phyloP scores from a whole-genome alignment of 2,113 vertebrate genomes.

The Festucalex cinctus region DNA sequence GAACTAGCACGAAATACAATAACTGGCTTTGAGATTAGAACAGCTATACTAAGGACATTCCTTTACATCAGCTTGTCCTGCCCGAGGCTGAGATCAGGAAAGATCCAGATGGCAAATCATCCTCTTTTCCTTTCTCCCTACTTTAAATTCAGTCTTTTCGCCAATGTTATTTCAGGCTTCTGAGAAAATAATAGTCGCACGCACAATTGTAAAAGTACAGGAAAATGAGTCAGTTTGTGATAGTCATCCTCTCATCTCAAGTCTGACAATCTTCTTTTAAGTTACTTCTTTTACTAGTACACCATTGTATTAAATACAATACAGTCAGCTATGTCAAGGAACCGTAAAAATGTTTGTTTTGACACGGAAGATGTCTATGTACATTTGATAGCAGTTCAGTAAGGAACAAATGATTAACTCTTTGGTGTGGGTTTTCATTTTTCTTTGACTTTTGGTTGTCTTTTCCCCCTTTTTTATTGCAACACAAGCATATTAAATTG shows the following conservation, averaged over 20 bases:
- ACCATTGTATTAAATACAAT: not conserved
- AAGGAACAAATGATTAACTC: not conserved
- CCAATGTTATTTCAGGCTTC: conserved; percentile 11
- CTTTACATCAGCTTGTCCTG: conserved; percentile 27
- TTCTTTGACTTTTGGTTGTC: not conserved
- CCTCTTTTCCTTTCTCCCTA: conserved; percentile 9
- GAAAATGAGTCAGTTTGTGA: not conserved
- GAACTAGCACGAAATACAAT: conserved; percentile 19
- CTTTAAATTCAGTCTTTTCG: conserved; percentile 5
- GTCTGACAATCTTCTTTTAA: not conserved
- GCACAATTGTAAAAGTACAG: not conserved
- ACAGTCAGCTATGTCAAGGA: not conserved
- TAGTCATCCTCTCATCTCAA: not conserved
- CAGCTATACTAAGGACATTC: not conserved
- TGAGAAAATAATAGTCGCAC: conserved; percentile 12
- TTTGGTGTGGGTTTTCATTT: too few species aligned
- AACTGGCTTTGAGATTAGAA: conserved; percentile 29
- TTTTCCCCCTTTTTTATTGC: too few species aligned
- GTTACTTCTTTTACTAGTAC: not conserved
- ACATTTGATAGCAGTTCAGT: not conserved
- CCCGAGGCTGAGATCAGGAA: conserved; percentile 40
- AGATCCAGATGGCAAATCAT: conserved; percentile 38
- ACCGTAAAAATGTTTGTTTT: too few species aligned
- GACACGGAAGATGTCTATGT: not conserved
- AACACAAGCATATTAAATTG: too few species aligned